These are phyloP conservation scores for Rafetus swinhoei DNA, from an alignment of 2,113 vertebrate genomes.

Conservation along the genomic window DNA sequence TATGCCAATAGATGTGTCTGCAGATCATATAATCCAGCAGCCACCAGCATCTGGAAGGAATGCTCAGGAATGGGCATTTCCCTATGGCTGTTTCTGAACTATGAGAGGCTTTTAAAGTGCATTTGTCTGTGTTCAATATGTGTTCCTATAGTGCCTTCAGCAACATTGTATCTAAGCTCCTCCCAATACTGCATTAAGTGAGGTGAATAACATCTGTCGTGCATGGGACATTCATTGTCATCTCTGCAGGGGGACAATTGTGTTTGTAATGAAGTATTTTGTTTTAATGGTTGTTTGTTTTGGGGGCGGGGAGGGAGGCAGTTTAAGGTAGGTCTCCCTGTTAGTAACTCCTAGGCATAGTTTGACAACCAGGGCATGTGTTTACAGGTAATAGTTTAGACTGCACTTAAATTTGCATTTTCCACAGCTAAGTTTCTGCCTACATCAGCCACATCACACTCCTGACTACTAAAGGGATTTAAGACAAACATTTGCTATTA, in stretches of 20 bases:
- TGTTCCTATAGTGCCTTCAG: background rate
- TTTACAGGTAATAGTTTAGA: fast-evolving
- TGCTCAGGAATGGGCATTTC: background rate
- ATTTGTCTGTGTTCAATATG: background rate
- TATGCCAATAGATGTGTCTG: background rate
- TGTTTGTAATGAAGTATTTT: background rate
- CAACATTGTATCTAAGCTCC: background rate
- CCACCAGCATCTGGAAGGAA: background rate
- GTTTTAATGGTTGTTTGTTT: background rate
- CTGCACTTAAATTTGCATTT: background rate
- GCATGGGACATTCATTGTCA: background rate
- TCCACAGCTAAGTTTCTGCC: background rate
- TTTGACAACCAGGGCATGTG: fast-evolving
- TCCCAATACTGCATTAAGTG: background rate
- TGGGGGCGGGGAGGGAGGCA: fast-evolving
- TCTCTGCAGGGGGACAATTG: background rate
- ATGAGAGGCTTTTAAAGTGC: background rate
- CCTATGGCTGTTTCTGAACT: background rate
- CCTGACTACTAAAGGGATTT: background rate
- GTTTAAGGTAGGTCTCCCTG: background rate
- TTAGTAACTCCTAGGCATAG: background rate
- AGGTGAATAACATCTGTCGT: background rate
- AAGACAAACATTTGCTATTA: background rate
- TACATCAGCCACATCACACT: background rate
- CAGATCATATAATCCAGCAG: background rate